Evolutionary conservation across 2,797 vertebrate species (phyloP).

Genomic region (Pterois miles): DNA sequence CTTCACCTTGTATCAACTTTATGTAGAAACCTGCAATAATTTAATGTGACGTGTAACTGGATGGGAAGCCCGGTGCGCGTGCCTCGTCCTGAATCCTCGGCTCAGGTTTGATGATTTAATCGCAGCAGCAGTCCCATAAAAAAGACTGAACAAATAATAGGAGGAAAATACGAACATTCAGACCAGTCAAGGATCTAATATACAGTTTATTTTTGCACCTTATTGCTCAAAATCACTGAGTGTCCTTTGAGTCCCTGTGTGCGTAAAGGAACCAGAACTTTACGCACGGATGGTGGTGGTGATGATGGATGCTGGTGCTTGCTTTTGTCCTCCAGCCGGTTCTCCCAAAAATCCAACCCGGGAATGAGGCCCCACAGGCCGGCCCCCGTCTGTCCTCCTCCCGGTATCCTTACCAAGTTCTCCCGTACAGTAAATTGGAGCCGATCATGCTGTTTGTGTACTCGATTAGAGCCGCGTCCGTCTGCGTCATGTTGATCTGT

Average conservation of each 20-base stretch:
- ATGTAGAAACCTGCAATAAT: conserved; percentile 38
- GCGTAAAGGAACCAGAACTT: conserved; percentile 40
- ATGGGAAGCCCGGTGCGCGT: not conserved
- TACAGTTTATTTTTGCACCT: conserved; percentile 12
- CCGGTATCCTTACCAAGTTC: conserved; percentile 86
- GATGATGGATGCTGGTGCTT: too few relatives aligned
- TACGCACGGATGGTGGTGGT: too few relatives aligned
- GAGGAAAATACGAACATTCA: conserved; percentile 15
- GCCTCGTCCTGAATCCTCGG: not conserved
- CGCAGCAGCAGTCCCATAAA: conserved; percentile 10
- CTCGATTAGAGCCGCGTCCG: conserved; percentile 89
- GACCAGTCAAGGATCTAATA: not conserved
- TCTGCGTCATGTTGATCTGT: conserved; percentile 84
- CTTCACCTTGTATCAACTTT: not conserved
- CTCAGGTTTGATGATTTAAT: not conserved
- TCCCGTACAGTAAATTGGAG: conserved; percentile 91
- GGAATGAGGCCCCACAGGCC: not conserved
- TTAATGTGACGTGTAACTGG: not conserved
- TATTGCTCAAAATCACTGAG: conserved; percentile 1
- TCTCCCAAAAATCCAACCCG: conserved; percentile 7
- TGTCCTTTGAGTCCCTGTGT: conserved; percentile 24
- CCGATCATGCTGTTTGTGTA: conserved; percentile 88
- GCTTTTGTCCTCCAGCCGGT: conserved; percentile 1
- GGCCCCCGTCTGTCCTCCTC: not conserved
- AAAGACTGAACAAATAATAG: not conserved